Base-by-base conservation (phyloP, 2,113 vertebrate genomes). In the Mustelus asterias region DNA sequence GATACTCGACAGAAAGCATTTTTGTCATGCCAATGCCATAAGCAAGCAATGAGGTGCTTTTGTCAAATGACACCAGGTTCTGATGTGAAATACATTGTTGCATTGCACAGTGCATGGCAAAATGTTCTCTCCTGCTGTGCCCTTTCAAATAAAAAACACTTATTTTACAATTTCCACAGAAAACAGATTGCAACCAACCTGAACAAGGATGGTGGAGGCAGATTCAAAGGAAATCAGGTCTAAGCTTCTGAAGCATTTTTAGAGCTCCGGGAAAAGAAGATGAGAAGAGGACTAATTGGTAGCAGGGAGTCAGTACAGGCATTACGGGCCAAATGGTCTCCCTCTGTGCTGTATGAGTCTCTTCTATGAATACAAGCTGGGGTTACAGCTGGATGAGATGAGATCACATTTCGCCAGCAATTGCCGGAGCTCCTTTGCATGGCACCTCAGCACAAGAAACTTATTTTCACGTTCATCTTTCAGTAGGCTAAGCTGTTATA, bases 401-500 rank as follows among this genome's bases (percentile, higher is more conserved):
- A 88, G 7, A 24, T 48, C 13, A 67, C 7, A 67, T 33, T 6
- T 58, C 63, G 9, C 60, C 13, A 92, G 29, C 33, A 93, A 93
- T 37, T 65, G 18, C 14, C 10, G 37, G 16, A 65, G 33, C 14
- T 93, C 63, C 60, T 65, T 93, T n/a, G 33, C 6, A 65, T 7
- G n/a, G n/a, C 60, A 92, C 60, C 13, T 33, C 29, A 92, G 29
- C 33, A 7, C 86, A 90, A 92, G 89, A 5, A 37, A 18, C 33
- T 93, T 63, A 93, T 67, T 93, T 93, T n/a, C 48, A 37, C 22
- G n/a, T 65, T 93, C 89, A 93, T 65, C 60, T 67, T 93, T 93
- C 37, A 65, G 89, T 65, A 20, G 89, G 60, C 63, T 93, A 65
- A 22, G 89, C 58, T 22, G 89, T 14, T 63, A 29, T 29, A 93